phyloP scores from a whole-genome alignment of 2,113 vertebrate genomes.

The Formicarius rufipectus region DNA sequence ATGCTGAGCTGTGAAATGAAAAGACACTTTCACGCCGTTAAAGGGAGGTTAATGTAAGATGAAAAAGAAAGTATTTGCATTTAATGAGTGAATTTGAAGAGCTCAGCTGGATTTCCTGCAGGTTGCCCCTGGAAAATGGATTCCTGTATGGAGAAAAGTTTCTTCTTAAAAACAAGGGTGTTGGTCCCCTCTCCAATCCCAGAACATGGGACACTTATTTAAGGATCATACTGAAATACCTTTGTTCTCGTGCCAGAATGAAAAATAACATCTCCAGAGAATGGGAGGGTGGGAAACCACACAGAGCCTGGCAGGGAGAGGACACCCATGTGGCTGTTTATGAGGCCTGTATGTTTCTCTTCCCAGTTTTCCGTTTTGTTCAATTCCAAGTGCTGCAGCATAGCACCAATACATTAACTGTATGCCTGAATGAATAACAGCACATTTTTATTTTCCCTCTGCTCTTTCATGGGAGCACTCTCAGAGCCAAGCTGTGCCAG shows the following conservation, averaged over 20 bases:
- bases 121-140: neutral
- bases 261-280: neutral
- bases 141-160: neutral
- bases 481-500: neutral
- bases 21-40: slow-evolving; percentile 5
- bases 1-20: slow-evolving; percentile 10
- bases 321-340: rapidly evolving
- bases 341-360: neutral
- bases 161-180: neutral
- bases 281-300: neutral
- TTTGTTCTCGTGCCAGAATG: neutral
- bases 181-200: neutral
- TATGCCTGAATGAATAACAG: neutral
- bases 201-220: neutral
- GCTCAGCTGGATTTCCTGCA: neutral
- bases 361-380: neutral
- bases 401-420: neutral
- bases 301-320: rapidly evolving
- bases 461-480: neutral
- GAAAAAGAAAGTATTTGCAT: neutral
- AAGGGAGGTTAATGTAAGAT: slow-evolving; percentile 10
- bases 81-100: slow-evolving; percentile 1
- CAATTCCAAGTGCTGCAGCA: neutral
- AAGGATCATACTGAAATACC: too few species aligned
- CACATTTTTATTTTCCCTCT: neutral